A percentile compares a stretch with the other conserved stretches of the same genome.
Conservation (phyloP, 2,113 vertebrate species). For the Sturnus vulgaris region DNA sequence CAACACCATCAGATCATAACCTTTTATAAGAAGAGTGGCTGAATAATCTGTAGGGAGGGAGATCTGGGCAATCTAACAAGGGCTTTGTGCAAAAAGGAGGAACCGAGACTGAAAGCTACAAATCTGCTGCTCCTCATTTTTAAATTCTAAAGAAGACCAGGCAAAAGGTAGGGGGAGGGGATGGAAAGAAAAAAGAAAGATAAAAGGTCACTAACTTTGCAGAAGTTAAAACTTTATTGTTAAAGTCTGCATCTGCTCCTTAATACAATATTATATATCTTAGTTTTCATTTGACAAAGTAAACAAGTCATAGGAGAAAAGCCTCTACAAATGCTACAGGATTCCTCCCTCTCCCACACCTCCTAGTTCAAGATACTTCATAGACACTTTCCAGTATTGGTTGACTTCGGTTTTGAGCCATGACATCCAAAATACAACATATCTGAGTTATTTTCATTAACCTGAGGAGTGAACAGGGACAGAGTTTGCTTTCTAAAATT, state of each 20-base stretch:
- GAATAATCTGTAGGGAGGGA: background rate
- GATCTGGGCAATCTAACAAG: background rate
- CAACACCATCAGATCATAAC: conserved; percentile 46
- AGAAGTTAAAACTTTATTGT: background rate
- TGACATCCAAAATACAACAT: background rate
- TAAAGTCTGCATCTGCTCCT: background rate
- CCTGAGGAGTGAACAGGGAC: background rate
- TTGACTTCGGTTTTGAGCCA: background rate
- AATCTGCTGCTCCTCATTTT: background rate
- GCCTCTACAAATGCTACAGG: background rate
- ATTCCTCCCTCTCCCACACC: background rate
- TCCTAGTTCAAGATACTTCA: background rate
- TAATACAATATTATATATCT: background rate
- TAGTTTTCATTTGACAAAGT: background rate
- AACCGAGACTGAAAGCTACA: background rate
- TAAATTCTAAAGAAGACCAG: background rate
- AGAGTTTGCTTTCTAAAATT: background rate
- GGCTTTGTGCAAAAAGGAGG: conserved; percentile 1
- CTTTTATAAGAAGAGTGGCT: background rate
- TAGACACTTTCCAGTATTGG: background rate
- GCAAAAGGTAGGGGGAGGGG: background rate
- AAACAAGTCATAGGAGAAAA: background rate
- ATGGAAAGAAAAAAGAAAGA: background rate
- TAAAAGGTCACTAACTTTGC: background rate
- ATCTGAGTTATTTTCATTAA: background rate